phyloP scores from a whole-genome alignment of 2,797 vertebrate species.

The Danio kyathit region DNA sequence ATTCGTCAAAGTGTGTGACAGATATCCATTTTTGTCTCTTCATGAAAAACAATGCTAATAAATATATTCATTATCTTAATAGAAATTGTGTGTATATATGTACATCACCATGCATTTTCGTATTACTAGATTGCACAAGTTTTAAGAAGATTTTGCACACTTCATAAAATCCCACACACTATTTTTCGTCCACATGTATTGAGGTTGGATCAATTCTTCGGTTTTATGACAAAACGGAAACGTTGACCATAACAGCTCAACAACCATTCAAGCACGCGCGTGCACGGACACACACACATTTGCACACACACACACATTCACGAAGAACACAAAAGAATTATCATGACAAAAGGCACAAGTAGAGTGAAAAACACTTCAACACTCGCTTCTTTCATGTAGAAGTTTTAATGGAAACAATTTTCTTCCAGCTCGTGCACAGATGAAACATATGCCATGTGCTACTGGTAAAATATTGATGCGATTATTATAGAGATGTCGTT shows the following conservation, averaged over 20 bases:
- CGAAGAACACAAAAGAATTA: constrained; percentile 63
- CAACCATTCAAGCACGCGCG: constrained; percentile 24
- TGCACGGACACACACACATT: constrained; percentile 37
- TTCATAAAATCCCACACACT: background rate
- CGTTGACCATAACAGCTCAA: constrained; percentile 27
- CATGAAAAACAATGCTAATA: background rate
- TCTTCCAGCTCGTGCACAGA: constrained; percentile 26
- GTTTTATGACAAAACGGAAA: constrained; percentile 44
- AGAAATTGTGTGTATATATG: background rate
- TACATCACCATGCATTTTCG: background rate
- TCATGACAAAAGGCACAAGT: constrained; percentile 65
- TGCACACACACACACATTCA: constrained; percentile 30
- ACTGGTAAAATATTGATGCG: background rate
- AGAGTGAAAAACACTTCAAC: constrained; percentile 54
- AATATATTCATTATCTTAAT: background rate
- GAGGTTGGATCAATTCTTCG: background rate
- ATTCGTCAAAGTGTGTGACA: background rate
- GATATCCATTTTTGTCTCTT: background rate
- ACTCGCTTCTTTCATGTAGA: constrained; percentile 41
- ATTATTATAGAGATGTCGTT: background rate
- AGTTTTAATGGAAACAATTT: constrained; percentile 45
- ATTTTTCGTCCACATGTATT: background rate
- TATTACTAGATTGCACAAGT: background rate
- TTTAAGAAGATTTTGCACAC: background rate
- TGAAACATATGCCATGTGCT: constrained; percentile 39